phyloP scores from a whole-genome alignment of 2,113 vertebrate genomes.

The Gasterosteus aculeatus region DNA sequence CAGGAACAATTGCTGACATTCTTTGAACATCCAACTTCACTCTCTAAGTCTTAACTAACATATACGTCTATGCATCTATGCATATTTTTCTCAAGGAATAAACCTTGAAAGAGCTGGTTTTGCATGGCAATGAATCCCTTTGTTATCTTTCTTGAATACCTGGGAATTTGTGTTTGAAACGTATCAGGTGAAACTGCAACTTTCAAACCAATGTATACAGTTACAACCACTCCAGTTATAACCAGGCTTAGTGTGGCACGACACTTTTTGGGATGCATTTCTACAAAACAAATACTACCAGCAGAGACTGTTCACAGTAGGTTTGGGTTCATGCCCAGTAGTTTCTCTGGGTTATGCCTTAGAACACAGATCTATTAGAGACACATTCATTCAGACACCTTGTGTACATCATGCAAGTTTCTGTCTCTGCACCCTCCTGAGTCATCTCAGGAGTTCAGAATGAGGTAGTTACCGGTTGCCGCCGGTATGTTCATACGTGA shows the following conservation, averaged over 20 bases:
- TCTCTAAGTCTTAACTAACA: slow-evolving; percentile 18
- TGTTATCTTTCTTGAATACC: slow-evolving; percentile 28
- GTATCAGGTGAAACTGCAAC: slow-evolving; percentile 19
- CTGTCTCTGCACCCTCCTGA: background rate
- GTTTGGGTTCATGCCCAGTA: background rate
- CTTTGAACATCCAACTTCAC: slow-evolving; percentile 19
- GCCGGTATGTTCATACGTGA: background rate
- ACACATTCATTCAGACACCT: background rate
- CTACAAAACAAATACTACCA: slow-evolving; percentile 6
- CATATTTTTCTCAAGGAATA: slow-evolving; percentile 9
- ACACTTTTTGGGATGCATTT: background rate
- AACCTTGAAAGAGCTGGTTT: background rate
- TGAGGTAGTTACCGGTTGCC: background rate
- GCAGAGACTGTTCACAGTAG: background rate
- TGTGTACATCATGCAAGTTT: background rate
- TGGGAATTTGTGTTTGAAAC: slow-evolving; percentile 25
- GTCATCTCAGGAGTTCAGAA: background rate
- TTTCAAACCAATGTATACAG: slow-evolving; percentile 3
- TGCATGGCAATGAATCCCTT: slow-evolving; percentile 50
- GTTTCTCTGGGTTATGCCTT: background rate
- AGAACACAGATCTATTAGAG: background rate
- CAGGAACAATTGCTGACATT: slow-evolving; percentile 9
- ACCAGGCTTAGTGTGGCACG: background rate
- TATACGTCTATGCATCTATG: slow-evolving; percentile 2
- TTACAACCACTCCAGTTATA: slow-evolving; percentile 25